These are phyloP conservation scores for Sorex araneus DNA, from an alignment of 2,113 vertebrate genomes.

Conservation along the genomic window DNA sequence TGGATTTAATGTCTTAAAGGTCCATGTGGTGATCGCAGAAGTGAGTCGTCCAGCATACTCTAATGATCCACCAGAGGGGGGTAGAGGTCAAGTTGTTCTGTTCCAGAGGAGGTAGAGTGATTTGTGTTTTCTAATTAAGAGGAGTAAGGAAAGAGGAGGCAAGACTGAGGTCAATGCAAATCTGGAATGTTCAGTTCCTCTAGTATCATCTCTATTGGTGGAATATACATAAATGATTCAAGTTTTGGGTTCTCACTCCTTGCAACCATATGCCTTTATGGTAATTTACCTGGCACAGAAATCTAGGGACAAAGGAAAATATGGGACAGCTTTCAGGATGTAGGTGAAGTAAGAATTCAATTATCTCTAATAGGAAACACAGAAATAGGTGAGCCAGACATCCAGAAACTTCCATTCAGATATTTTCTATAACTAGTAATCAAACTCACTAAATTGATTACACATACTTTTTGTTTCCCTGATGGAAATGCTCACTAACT, in stretches of 20 bases:
- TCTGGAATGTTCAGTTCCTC: not conserved
- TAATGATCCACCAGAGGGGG: slow-evolving; percentile 74
- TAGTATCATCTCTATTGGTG: not conserved
- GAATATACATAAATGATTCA: not conserved
- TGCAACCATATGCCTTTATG: not conserved
- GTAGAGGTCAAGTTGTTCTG: slow-evolving; percentile 79
- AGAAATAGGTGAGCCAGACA: not conserved
- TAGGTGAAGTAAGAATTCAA: not conserved
- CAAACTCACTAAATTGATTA: not conserved
- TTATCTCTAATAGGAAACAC: not conserved
- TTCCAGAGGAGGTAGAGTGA: slow-evolving; percentile 52
- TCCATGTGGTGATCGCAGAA: slow-evolving; percentile 50
- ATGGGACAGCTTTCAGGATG: not conserved
- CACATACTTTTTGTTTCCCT: not conserved
- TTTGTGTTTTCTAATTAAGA: slow-evolving; percentile 78
- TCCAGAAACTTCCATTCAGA: not conserved
- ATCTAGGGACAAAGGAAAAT: slow-evolving; percentile 38
- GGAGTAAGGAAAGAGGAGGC: slow-evolving; percentile 1
- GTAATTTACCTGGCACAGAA: slow-evolving; percentile 40
- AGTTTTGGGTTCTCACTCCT: slow-evolving; percentile 40
- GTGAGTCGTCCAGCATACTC: slow-evolving; percentile 56
- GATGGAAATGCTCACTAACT: not conserved
- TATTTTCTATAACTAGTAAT: slow-evolving; percentile 1
- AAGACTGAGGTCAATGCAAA: slow-evolving; percentile 6
- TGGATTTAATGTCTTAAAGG: slow-evolving; percentile 67